Evolutionary conservation across 1,140 invertebrate genomes (phyloP), one percentile per base, ranked within the genome.

Genomic region (Aradophagus sp.): DNA sequence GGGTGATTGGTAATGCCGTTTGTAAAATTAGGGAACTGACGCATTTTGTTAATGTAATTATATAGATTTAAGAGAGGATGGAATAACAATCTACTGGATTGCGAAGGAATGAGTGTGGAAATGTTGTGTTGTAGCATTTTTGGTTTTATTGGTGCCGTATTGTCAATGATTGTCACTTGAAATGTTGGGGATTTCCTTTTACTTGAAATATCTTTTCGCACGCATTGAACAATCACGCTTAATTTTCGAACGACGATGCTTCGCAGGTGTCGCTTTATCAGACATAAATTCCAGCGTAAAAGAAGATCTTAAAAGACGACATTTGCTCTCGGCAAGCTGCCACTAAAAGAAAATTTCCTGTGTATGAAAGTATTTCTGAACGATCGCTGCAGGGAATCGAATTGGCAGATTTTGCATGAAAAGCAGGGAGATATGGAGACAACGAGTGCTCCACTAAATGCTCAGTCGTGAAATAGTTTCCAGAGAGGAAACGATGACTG

Each of bases 1-100:
- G 32, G 34, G 17, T 56, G 56, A 56, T 56, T 50, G 52, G 56
- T 56, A 47, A 55, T 42, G 27, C 15, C 41, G 10, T 48, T 55
- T 48, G 34, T 32, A 8, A 15, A 38, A 38, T 11, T 29, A 13
- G 3, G 31, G 11, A 20, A 15, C 11, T 0, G 45, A 36, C n/a
- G 39, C 23, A 17, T 17, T 53, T 53, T 23, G 35, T 32, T 11
- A 11, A 8, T 8, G 20, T 8, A 23, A 5, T 23, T 23, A 5
- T 23, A n/a, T n/a, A n/a, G n/a, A n/a, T n/a, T n/a, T n/a, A n/a
- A n/a, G n/a, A n/a, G n/a, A n/a, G n/a, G n/a, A n/a, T n/a, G n/a
- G n/a, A n/a, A n/a, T n/a, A n/a, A n/a, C n/a, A n/a, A n/a, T n/a
- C n/a, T n/a, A n/a, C n/a, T n/a, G n/a, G n/a, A n/a, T n/a, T n/a